Conservation (phyloP, 2,888 invertebrate genomes). For the Fragum sueziense region DNA sequence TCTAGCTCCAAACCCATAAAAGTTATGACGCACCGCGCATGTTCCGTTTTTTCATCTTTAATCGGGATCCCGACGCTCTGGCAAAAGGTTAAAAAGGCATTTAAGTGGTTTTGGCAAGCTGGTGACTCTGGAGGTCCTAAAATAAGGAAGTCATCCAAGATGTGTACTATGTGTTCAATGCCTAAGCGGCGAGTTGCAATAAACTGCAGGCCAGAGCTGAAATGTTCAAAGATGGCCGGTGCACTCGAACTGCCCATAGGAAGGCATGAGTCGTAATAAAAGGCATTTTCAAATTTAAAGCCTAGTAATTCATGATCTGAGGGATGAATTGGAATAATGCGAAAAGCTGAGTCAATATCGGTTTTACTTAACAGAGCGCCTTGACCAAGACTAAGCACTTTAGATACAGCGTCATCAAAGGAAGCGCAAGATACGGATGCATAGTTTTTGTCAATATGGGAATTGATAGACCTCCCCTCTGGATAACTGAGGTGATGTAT, state of each 20-base stretch:
- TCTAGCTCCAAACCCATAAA: constrained; percentile 41
- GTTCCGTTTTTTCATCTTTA: constrained; percentile 28
- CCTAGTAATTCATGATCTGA: constrained; percentile 37
- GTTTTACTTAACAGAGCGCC: constrained; percentile 30
- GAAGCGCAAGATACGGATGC: constrained; percentile 26
- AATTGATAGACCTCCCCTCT: constrained; percentile 34
- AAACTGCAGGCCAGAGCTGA: constrained; percentile 36
- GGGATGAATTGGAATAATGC: constrained; percentile 41
- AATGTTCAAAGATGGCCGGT: constrained; percentile 37
- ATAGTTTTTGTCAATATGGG: constrained; percentile 25
- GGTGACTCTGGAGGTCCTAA: constrained; percentile 11
- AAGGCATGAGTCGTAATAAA: constrained; percentile 42
- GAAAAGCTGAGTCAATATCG: constrained; percentile 36
- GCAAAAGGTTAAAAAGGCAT: constrained; percentile 21
- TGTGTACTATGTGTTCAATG: constrained; percentile 26
- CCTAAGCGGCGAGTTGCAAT: constrained; percentile 17
- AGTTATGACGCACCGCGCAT: background rate
- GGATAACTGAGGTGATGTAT: constrained; percentile 44
- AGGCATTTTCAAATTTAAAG: constrained; percentile 28
- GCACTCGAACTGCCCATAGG: constrained; percentile 34
- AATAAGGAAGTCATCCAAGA: constrained; percentile 40
- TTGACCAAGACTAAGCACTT: constrained; percentile 16
- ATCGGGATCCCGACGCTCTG: constrained; percentile 13
- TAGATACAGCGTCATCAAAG: constrained; percentile 34
- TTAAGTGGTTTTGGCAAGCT: background rate